Base-by-base conservation (phyloP, 92 coral and sea anemone species). In the Umimayanthus kanabou region DNA sequence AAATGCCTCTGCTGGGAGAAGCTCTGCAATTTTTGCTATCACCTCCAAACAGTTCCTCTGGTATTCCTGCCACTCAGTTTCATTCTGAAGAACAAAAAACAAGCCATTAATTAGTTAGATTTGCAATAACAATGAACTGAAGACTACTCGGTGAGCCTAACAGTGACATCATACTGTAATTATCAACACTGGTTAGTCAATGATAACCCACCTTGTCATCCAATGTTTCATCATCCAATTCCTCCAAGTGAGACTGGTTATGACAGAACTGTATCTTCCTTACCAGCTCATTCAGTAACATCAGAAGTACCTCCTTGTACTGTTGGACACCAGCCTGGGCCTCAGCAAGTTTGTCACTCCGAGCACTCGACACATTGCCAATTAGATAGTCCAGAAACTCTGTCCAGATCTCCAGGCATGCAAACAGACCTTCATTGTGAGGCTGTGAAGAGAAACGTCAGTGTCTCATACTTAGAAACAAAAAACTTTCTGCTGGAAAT, bases 11-110 rank as follows among this genome's bases (percentile, higher is more conserved):
- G 94, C 91, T 64, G 99, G 99, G 50, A 97, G 87, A 66, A 97
- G 93, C 88, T 97, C 99, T 11, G 99, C 95, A 28, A 95, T 78
- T 78, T 95, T 97, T 10, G 99, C 98, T 73, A 95, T 93, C 49
- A 97, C 89, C 89, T 97, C 99, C 80, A 95, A 85, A 76, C 96
- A 94, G 80, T 97, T 94, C 75, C 99, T 92, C 87, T 95, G 96
- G 75, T 91, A 97, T 47, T 89, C 92, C 80, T 95, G 99, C 99
- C 99, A 97, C 85, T 97, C 99, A 5, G 99, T 97, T 88, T 97
- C 98, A 73, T 93, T 93, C 99, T 97, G 78, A 53, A 87, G 55
- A 14, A 69, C 13, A 29, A 78, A 85, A 3, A 84, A 11, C 61
- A 33, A 83, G 43, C 25, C 18, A 30, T 7, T 28, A 13, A 83